Evolutionary conservation across 2,797 vertebrate genomes (phyloP), one percentile per base, ranked within the genome.

Genomic region (Phrynocephalus guinanensis): DNA sequence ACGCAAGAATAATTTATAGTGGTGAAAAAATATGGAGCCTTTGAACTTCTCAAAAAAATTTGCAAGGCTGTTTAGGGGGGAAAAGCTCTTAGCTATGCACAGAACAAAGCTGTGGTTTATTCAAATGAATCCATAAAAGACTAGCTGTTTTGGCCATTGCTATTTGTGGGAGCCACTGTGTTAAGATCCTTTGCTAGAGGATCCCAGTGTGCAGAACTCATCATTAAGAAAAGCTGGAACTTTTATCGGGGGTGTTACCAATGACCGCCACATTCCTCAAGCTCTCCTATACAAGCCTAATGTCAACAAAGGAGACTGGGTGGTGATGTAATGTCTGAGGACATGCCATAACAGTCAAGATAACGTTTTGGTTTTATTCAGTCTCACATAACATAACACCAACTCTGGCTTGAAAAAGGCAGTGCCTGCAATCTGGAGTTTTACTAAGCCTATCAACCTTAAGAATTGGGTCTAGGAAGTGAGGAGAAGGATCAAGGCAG

Each of bases 321-420:
- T 90, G 95, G 89, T 97, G 97, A 98, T 91, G 96, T 97, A 97
- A 98, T 95, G 97, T 98, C 97, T 98, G 96, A 96, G 93, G 93
- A 93, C 90, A 95, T 91, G 95, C 90, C 93, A 95, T 7, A n/a
- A n/a, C 91, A 95, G 89, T 94, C 92, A 95, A 95, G 95, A 94
- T 89, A 91, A 85, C 71, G 24, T 94, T 95, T 93, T 93, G 94
- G 90, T 93, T 94, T 90, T 88, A 95, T 85, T 95, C 92, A 93
- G 33, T 77, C 56, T 48, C 3, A 84, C 82, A 93, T 83, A 83
- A 79, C 90, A 92, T 71, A 95, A 95, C 91, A 90, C 93, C 93
- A 94, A 1, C 71, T 83, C 90, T 92, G 91, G 88, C 93, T 88
- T 83, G 79, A 91, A 91, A 63, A 28, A 8, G n/a, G 91, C 87